These are phyloP conservation scores for Lasioglossum leucozonium DNA, from an alignment of 2,888 invertebrate genomes.

Conservation along the genomic window DNA sequence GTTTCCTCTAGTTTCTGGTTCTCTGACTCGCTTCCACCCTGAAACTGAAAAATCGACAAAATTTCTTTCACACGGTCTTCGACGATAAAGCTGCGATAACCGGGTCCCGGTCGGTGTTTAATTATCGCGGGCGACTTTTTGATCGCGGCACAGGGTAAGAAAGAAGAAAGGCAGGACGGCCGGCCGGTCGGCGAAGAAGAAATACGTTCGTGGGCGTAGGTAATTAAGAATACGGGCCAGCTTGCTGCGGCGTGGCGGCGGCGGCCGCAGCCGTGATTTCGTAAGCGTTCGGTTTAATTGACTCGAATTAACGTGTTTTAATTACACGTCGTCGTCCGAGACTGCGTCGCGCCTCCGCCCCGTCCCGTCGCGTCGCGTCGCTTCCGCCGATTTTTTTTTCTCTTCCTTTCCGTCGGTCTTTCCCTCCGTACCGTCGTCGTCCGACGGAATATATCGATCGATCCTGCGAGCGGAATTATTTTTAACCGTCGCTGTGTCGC, in stretches of 20 bases:
- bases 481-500: slow-evolving; percentile 49
- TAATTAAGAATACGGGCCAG: slow-evolving; percentile 69
- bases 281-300: slow-evolving; percentile 74
- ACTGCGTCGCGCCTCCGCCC: background rate
- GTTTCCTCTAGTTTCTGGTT: background rate
- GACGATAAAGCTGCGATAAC: slow-evolving; percentile 31
- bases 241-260: slow-evolving; percentile 18
- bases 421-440: background rate
- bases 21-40: too few species aligned
- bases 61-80: slow-evolving; percentile 8
- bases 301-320: slow-evolving; percentile 77
- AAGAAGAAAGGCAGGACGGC: slow-evolving; percentile 24
- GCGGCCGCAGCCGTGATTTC: slow-evolving; percentile 63
- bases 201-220: slow-evolving; percentile 60
- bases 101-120: slow-evolving; percentile 45
- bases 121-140: slow-evolving; percentile 62
- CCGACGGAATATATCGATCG: slow-evolving; percentile 39
- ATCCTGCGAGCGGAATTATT: slow-evolving; percentile 40
- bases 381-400: slow-evolving; percentile 28
- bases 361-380: slow-evolving; percentile 5
- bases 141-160: slow-evolving; percentile 33
- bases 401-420: background rate
- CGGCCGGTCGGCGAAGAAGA: slow-evolving; percentile 27
- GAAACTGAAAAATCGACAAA: background rate
- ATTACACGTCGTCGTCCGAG: slow-evolving; percentile 61